Evolutionary conservation across 2,888 invertebrate genomes (phyloP), one percentile per base, ranked within the genome.

Genomic region (Synergus itoensis): DNA sequence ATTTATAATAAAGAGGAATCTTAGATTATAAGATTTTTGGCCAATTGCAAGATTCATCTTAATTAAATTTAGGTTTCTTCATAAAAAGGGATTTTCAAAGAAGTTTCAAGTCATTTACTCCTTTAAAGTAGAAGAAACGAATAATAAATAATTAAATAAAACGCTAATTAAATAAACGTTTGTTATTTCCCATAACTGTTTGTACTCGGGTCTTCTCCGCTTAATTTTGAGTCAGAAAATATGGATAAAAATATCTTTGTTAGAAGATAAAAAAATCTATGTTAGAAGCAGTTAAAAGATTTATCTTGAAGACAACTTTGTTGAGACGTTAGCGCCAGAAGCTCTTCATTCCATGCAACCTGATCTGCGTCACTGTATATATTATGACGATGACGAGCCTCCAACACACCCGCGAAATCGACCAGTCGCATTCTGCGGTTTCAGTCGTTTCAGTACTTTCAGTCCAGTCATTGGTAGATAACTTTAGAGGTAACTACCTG

Each of bases 401-500:
- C 69, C 48, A 16, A 69, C 69, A 69, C 36, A 53, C 69, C 69
- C 69, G 28, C 9, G 48, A 48, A 48, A 69, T 48, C 48, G 36
- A 48, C 69, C 48, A 69, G 69, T 69, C 28, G 16, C 28, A 16
- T 53, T 69, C 2, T 69, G 28, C 48, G 14, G 28, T 12, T 36
- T 60, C 60, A 48, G 48, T 48, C 48, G 1, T 48, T 48, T 12
- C 48, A 48, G 16, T 48, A 48, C 16, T 48, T 67, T 21, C 14
- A 48, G 28, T 28, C 36, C 28, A 21, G 28, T 16, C 36, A 69
- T 48, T 69, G 43, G 43, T 48, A 16, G 40, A 36, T 64, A 16
- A 28, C 36, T 48, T 69, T 36, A 43, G 69, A 69, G 36, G 48
- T 69, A 69, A 69, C 16, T 69, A 53, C 48, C 69, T 69, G 69